These are phyloP conservation scores for rat (Rattus norvegicus) DNA, from an alignment of 2,113 vertebrate genomes.

Conservation along the genomic window GRCr8 NC_086039.1:20986001-20986500, in stretches of 20 bases:
- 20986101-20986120: background rate
- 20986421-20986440: background rate
- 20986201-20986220: too few species aligned
- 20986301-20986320: background rate
- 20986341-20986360: background rate
- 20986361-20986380: background rate
- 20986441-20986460: background rate
- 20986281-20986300: background rate
- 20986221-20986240: background rate
- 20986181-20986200: too few species aligned
- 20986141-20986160: too few species aligned
- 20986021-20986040: background rate
- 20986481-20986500: background rate
- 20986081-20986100: background rate
- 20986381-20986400: background rate
- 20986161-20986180: rapidly evolving
- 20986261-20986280: background rate
- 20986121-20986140: background rate
- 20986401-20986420: background rate
- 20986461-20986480: background rate
- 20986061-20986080: background rate
- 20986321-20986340: background rate
- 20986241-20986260: background rate
- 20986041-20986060: background rate
- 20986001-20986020: background rate